Conservation (phyloP, 2,888 invertebrate genomes). For the Ceriagrion tenellum region DNA sequence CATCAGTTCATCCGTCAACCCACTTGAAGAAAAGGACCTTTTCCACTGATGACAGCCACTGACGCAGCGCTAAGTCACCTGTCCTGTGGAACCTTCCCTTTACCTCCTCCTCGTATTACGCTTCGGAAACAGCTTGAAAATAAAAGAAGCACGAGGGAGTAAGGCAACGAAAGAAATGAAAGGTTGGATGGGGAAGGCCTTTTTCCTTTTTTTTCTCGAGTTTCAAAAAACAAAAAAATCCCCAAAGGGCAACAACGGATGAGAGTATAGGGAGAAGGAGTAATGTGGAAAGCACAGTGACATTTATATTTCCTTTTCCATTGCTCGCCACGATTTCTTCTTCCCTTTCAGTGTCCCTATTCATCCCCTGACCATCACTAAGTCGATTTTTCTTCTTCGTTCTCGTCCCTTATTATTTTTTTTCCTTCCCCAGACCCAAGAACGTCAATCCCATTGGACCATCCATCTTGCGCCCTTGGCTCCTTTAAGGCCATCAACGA, state of each 20-base stretch:
- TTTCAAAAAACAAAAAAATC: background rate
- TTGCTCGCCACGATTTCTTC: background rate
- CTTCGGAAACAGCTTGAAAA: conserved; percentile 59
- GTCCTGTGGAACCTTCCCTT: conserved; percentile 22
- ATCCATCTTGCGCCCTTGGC: conserved; percentile 51
- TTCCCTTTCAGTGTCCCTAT: background rate
- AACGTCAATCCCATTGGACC: conserved; percentile 52
- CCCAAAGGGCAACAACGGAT: background rate
- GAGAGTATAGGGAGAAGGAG: background rate
- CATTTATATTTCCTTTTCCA: conserved; percentile 55
- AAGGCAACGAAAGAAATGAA: conserved; percentile 13
- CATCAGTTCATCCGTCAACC: conserved; percentile 64
- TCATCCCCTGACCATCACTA: conserved; percentile 1
- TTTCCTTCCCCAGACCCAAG: background rate
- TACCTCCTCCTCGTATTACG: conserved; percentile 57
- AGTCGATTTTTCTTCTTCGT: conserved; percentile 15
- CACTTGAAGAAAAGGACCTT: conserved; percentile 54
- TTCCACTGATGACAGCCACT: conserved; percentile 49
- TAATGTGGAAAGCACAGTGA: conserved; percentile 55
- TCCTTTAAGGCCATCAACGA: conserved; percentile 54
- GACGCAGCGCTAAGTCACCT: conserved; percentile 64
- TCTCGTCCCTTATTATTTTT: background rate
- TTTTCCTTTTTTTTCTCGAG: background rate
- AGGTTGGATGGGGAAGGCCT: background rate
- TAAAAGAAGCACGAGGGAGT: background rate